phyloP scores from a whole-genome alignment of 2,113 vertebrate genomes.

The Lanius collurio region DNA sequence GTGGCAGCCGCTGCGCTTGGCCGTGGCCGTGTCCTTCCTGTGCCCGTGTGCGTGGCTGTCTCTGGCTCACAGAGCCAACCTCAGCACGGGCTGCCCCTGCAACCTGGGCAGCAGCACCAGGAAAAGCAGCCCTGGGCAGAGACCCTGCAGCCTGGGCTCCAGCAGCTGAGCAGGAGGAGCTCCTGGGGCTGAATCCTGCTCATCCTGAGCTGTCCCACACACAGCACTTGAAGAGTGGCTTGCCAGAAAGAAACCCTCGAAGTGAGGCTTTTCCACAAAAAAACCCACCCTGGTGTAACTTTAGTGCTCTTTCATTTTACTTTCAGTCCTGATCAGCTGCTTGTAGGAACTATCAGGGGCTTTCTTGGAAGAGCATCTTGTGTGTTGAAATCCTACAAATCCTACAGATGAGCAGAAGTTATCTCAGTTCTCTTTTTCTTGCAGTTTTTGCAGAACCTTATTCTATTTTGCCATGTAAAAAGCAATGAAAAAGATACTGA shows the following conservation, averaged over 20 bases:
- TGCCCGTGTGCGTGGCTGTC: neutral
- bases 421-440: neutral
- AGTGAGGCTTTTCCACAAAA: neutral
- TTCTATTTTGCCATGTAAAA: neutral
- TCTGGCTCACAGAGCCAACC: neutral
- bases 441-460: neutral
- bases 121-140: neutral
- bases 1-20: neutral
- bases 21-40: fast-evolving
- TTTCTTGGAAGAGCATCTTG: neutral
- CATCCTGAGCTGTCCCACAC: neutral
- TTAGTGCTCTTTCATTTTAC: neutral
- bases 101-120: neutral
- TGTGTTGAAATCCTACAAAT: neutral
- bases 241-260: neutral
- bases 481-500: neutral
- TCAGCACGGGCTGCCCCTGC: neutral
- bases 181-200: fast-evolving
- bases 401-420: neutral
- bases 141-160: neutral
- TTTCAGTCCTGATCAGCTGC: neutral
- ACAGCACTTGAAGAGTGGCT: neutral
- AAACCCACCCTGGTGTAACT: too few species aligned
- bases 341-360: neutral
- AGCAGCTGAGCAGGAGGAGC: neutral